Base-by-base conservation (phyloP, 2,113 vertebrate species). In the Cranoglanis bouderius region DNA sequence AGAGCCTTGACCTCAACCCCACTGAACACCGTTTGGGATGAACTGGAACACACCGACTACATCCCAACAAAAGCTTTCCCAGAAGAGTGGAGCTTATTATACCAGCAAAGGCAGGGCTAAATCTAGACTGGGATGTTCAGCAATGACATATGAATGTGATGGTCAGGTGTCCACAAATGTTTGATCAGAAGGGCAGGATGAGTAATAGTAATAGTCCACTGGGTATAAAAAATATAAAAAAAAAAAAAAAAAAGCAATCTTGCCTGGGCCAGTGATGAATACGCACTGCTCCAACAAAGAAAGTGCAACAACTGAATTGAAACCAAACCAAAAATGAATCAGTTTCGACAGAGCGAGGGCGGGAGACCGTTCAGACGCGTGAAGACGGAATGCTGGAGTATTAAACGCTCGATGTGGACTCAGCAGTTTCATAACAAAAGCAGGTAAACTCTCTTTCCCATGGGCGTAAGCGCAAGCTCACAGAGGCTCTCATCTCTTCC, bases 321-420 rank as follows among this genome's bases (percentile, higher is more conserved):
- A 74, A 74, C 7, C 38, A 6, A 24, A 40, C 18, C 32, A 35
- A 35, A 29, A 51, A 10, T 82, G 74, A 8, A 24, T 75, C 35
- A 24, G 7, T 21, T 77, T 21, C 12, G 4, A 49, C 24, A 32
- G 65, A 67, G 63, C n/a, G 29, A 67, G 63, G 1, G 38, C 63
- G 14, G 84, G 65, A 55, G 21, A 74, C 32, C 2, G 21, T 74
- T 74, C 65, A 14, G 9, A 19, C 7, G 49, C 43, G 85, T 59
- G 53, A 24, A 32, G 57, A 80, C 0, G 2, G 57, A 43, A 35
- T 35, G 86, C 59, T 26, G 61, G 61, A 67, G 77, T 26, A 61
- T 80, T 87, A 82, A 87, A 87, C 16, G 67, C 59, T 77, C 51
- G n/a, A 12, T 32, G 55, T n/a, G 55, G 72, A 59, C 32, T 86